Evolutionary conservation across 1,140 invertebrate species (phyloP).

Genomic region (Drosophila mauritiana): DNA sequence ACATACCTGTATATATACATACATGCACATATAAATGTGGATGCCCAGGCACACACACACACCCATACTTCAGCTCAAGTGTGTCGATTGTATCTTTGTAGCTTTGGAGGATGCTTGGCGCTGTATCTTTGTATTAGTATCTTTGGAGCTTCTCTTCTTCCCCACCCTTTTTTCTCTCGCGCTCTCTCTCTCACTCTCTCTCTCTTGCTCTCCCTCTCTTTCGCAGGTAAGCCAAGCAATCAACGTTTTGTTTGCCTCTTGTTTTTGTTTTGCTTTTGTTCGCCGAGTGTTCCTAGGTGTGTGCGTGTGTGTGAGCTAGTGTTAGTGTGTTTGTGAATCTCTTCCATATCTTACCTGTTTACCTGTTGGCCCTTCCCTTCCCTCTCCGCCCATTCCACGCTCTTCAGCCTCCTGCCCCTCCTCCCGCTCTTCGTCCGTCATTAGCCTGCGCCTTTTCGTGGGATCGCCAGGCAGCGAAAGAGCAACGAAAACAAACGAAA

Average conservation of each 20-base stretch:
- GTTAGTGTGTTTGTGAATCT: conserved; percentile 30
- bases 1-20: neutral
- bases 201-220: neutral
- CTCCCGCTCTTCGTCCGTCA: conserved; percentile 10
- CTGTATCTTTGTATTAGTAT: conserved; percentile 51
- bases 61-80: conserved; percentile 47
- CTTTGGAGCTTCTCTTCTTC: conserved; percentile 7
- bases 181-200: neutral
- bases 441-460: conserved; percentile 42
- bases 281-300: conserved; percentile 2
- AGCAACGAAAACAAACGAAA: conserved; percentile 42
- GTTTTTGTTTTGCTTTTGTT: conserved; percentile 58
- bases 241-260: conserved; percentile 50
- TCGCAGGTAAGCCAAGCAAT: conserved; percentile 51
- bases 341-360: conserved; percentile 30
- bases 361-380: conserved; percentile 35
- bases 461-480: conserved; percentile 38
- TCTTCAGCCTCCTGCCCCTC: neutral
- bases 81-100: conserved; percentile 67
- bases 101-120: conserved; percentile 70
- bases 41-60: conserved; percentile 35
- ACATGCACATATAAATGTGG: conserved; percentile 33
- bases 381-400: conserved; percentile 27
- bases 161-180: no score
- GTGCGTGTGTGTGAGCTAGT: conserved; percentile 10